These are phyloP conservation scores for Salticus scenicus DNA, from an alignment of 2,888 invertebrate genomes.

Conservation along the genomic window DNA sequence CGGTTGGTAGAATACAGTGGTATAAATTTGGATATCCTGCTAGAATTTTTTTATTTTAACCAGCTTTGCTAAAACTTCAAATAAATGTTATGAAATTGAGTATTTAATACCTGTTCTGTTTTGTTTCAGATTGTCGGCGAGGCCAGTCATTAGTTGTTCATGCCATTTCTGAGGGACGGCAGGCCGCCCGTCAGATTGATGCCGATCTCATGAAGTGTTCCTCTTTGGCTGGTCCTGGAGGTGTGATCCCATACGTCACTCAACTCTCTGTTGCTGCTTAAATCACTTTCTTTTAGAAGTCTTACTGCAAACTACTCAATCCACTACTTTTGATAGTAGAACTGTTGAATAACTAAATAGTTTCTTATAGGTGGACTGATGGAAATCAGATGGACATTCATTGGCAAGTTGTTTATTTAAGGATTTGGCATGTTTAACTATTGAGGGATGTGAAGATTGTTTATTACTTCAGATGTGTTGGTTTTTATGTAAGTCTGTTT, in stretches of 20 bases:
- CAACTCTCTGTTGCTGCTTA: slow-evolving; percentile 61
- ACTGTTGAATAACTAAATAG: neutral
- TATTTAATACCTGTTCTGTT: no score
- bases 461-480: no score
- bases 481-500: neutral
- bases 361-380: neutral
- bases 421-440: slow-evolving; percentile 22
- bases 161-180: slow-evolving; percentile 98
- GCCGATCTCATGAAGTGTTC: slow-evolving; percentile 84
- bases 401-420: slow-evolving; percentile 49
- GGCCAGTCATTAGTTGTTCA: slow-evolving; percentile 99
- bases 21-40: no score
- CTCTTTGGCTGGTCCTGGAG: slow-evolving; percentile 93
- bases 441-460: neutral
- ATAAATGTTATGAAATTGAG: no score
- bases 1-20: no score
- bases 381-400: no score
- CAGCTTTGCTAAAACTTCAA: no score
- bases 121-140: slow-evolving; percentile 97
- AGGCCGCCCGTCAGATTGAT: slow-evolving; percentile 96
- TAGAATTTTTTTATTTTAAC: no score
- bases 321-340: slow-evolving; percentile 22
- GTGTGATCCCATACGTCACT: slow-evolving; percentile 79
- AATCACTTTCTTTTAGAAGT: slow-evolving; percentile 1
- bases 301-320: slow-evolving; percentile 10